A percentile compares a stretch with the other conserved stretches of the same genome.
Conservation (phyloP, 2,888 invertebrate genomes). For the Thymelicus lineola region DNA sequence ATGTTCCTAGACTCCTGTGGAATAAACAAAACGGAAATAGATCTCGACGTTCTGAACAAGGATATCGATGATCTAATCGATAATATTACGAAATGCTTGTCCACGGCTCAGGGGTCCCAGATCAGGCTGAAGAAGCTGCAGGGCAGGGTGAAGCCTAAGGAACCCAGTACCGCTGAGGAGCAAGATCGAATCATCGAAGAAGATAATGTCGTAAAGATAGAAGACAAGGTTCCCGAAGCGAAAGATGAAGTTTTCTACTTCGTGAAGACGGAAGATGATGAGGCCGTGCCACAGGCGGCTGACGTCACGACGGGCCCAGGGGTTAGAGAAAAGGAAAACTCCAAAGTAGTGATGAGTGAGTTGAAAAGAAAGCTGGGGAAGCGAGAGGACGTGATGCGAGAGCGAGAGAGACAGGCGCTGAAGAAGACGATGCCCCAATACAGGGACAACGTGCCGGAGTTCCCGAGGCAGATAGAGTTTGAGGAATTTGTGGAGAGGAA, state of each 20-base stretch:
- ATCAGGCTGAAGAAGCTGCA: slow-evolving; percentile 70
- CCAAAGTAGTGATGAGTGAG: slow-evolving; percentile 72
- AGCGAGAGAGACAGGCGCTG: slow-evolving; percentile 76
- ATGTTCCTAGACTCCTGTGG: slow-evolving; percentile 76
- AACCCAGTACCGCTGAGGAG: slow-evolving; percentile 45
- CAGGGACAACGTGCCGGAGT: slow-evolving; percentile 67
- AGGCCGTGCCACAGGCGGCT: slow-evolving; percentile 49
- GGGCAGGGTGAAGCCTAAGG: slow-evolving; percentile 51
- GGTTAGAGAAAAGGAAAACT: slow-evolving; percentile 67
- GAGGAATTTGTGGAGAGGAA: slow-evolving; percentile 61
- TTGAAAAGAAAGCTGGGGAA: slow-evolving; percentile 75
- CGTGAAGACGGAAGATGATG: slow-evolving; percentile 73
- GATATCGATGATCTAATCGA: slow-evolving; percentile 75
- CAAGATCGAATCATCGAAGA: slow-evolving; percentile 41
- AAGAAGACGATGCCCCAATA: slow-evolving; percentile 78
- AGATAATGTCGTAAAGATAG: slow-evolving; percentile 61
- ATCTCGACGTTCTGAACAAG: slow-evolving; percentile 64
- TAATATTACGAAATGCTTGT: slow-evolving; percentile 64
- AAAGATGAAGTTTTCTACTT: slow-evolving; percentile 81
- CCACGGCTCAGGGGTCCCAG: slow-evolving; percentile 67
- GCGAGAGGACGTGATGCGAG: slow-evolving; percentile 78
- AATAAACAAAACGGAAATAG: slow-evolving; percentile 66
- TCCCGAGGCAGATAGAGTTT: slow-evolving; percentile 72
- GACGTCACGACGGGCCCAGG: slow-evolving; percentile 73
- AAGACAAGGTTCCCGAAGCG: slow-evolving; percentile 65